Base-by-base conservation (phyloP, 2,797 vertebrate species). In the Paratrypauchen microcephalus region DNA sequence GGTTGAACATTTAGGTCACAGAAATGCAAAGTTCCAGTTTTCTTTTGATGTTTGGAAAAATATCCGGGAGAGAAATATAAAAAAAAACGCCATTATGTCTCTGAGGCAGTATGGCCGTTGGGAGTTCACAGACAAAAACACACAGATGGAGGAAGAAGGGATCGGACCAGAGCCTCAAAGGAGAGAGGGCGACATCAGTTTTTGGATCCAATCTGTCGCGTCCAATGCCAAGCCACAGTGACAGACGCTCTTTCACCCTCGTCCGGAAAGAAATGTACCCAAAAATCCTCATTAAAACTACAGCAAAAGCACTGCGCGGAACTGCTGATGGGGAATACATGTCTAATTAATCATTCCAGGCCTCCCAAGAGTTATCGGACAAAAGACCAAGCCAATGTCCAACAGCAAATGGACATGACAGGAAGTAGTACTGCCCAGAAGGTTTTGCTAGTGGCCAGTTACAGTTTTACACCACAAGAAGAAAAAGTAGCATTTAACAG, bases 331-430 rank as follows among this genome's bases (percentile, higher is more conserved):
- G 60, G 70, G 61, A 69, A 61, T 65, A 78, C 81, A 77, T 57
- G 79, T 83, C 79, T 77, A 84, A 88, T 87, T 89, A 88, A 88
- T 87, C 68, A 52, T 68, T 62, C 66, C 80, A 87, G 79, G 77
- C 79, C 79, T 57, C 71, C 73, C 72, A 80, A 82, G 83, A 79
- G 69, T 80, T 79, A 59, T 69, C 75, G 15, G 78, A 39, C 61
- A 79, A 48, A 81, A 76, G 78, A 64, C 52, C 1, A 63, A 68
- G 86, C 87, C 87, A 86, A 76, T 84, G 85, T 78, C 80, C 81
- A 76, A 79, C 61, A 65, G 83, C 70, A 72, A 79, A 48, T 78
- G 78, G 79, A 79, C 24, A n/a, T 63, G 58, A n/a, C 73, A 82
- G 73, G 81, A 81, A 83, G 80, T 74, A 18, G 64, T 70, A 64